These are phyloP conservation scores for Gymnoscopelus microlampas DNA, from an alignment of 2,797 vertebrate genomes.

Conservation along the genomic window DNA sequence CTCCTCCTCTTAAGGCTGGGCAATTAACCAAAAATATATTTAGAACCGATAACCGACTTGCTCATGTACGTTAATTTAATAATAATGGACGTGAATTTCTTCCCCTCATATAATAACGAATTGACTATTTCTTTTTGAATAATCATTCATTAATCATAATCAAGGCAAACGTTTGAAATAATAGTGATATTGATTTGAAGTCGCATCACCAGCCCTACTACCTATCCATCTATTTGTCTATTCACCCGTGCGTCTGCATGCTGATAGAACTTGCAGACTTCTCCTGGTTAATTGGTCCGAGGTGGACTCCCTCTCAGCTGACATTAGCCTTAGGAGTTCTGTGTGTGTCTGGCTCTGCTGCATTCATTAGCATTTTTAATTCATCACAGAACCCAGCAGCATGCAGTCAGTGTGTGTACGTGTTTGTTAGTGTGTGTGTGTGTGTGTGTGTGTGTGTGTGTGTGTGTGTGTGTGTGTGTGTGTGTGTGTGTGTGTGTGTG, in stretches of 20 bases:
- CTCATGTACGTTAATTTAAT: background rate
- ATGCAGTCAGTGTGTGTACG: background rate
- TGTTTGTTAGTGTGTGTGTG: background rate
- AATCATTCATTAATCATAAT: too few relatives aligned
- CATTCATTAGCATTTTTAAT: conserved; percentile 48
- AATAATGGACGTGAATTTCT: too few relatives aligned
- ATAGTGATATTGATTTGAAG: too few relatives aligned
- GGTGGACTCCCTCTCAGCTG: conserved; percentile 51
- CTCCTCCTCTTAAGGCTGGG: background rate
- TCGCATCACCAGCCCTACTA: too few relatives aligned
- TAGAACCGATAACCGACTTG: too few relatives aligned
- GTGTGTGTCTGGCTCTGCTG: conserved; percentile 31
- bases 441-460: too few relatives aligned
- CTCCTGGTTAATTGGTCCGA: conserved; percentile 60
- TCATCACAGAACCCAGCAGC: background rate
- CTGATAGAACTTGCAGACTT: conserved; percentile 34
- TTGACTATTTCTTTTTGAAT: too few relatives aligned
- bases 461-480: too few relatives aligned
- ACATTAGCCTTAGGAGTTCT: conserved; percentile 40
- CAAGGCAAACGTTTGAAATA: too few relatives aligned
- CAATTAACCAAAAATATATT: too few relatives aligned
- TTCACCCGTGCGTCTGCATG: conserved; percentile 18
- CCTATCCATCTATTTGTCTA: background rate
- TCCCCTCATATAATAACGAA: too few relatives aligned
- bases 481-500: too few relatives aligned